Base-by-base conservation (phyloP, 2,888 invertebrate species). In the Xanthorhoe spadicearia region DNA sequence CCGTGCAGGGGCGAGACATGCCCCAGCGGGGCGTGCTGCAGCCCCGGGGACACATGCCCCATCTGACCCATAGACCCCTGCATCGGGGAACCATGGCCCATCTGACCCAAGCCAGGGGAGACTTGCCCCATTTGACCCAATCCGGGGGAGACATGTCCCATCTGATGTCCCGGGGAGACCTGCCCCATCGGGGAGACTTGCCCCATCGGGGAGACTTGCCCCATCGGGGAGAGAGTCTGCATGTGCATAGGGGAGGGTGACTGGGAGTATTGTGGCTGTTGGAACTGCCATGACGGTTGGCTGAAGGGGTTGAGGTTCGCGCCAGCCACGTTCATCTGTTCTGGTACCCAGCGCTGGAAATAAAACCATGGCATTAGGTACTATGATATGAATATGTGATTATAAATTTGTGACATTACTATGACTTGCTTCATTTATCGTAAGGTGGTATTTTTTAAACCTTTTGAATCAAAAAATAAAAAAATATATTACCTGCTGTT, bases 191-290 rank as follows among this genome's bases (percentile, higher is more conserved):
- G 32, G 6, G 28, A 28, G 28, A 38, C 10, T 9, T 43, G 38
- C 4, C 38, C 38, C 38, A 38, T 38, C 0, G 38, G 38, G 13
- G 38, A 4, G 3, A 10, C 38, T 32, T 32, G 32, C 38, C 53
- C 54, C 68, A 69, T 62, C 8, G 78, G 76, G 50, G 80, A 74
- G 65, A 77, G 61, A 15, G n/a, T 28, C 15, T 48, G 63, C 38
- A 59, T 66, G 62, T 69, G 69, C 64, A 70, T 51, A 51, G 58
- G 57, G 52, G 69, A 60, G 13, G 66, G 66, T 5, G 59, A 19
- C 9, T 13, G 56, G 19, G 59, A 10, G 61, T 66, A 69, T 32
- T 56, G 59, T 56, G 50, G 0, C n/a, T 19, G 32, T n/a, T 66
- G 66, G 57, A 35, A 58, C 28, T 51, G 61, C 66, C 66, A 66